A percentile compares a stretch with the other conserved stretches of the same genome.
Evolutionary conservation across 2,888 invertebrate species (phyloP).

Genomic region (Megamerina dolium): DNA sequence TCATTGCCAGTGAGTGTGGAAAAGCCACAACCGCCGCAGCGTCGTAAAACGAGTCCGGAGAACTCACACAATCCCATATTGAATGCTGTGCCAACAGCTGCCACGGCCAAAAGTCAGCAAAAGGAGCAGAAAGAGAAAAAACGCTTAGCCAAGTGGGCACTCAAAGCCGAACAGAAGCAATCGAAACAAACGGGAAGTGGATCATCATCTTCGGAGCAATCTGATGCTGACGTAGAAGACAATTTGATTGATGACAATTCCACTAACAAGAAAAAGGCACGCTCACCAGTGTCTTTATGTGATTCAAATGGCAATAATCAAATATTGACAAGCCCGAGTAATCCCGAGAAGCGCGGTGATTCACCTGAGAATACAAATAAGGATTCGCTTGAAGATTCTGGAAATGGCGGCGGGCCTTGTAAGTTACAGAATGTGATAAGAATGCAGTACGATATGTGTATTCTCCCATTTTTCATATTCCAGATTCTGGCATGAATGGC

Average conservation of each 20-base stretch:
- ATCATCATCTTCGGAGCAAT: constrained; percentile 60
- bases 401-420: no score
- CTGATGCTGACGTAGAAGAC: constrained; percentile 77
- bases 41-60: constrained; percentile 51
- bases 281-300: constrained; percentile 12
- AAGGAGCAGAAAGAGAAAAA: constrained; percentile 56
- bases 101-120: constrained; percentile 54
- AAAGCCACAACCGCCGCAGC: constrained; percentile 65
- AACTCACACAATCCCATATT: constrained; percentile 22
- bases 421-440: constrained; percentile 9
- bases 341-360: constrained; percentile 53
- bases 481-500: no score
- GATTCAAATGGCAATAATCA: constrained; percentile 46
- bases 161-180: constrained; percentile 23
- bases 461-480: no score
- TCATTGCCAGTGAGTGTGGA: constrained; percentile 81
- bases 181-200: neutral
- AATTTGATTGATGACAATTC: constrained; percentile 57
- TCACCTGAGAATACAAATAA: constrained; percentile 56
- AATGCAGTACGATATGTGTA: neutral
- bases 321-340: constrained; percentile 26
- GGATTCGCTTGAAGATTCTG: constrained; percentile 53
- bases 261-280: constrained; percentile 25
- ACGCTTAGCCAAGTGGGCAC: constrained; percentile 48
- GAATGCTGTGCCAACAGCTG: constrained; percentile 23